Base-by-base conservation (phyloP, 2,797 vertebrate genomes). In the Fringilla coelebs region DNA sequence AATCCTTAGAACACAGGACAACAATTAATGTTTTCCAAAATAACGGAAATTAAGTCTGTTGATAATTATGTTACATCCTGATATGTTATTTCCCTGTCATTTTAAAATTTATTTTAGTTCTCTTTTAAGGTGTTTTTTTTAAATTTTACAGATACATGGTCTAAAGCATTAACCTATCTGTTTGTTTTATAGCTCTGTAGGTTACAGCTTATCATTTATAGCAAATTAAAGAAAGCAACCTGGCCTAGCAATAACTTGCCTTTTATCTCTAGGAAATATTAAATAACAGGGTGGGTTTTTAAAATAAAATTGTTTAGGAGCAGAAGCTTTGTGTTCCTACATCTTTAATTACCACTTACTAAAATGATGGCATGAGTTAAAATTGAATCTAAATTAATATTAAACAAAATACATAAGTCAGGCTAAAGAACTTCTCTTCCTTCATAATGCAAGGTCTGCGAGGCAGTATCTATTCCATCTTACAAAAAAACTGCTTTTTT, bases 161-260 rank as follows among this genome's bases (percentile, higher is more conserved):
- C 24, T 71, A 68, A 86, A 82, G 11, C 3, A n/a, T 43, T 72
- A 57, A 46, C 3, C 65, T 63, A 13, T 16, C 16, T 67, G 17
- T 54, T 79, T 76, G 29, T n/a, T 91, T 87, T 57, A 84, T 51
- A 46, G 3, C 18, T 82, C 31, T 62, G 5, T 40, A 17, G 48
- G 26, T 45, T 79, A 55, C 9, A 45, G 26, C 16, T 46, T 66
- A 20, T 62, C 17, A 48, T 85, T 89, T 88, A 49, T 32, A 88
- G 31, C 32, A 80, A 17, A 71, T 62, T 82, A 88, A 76, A 93
- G 54, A 94, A 88, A 89, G 20, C 13, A 94, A 66, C 13, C 16
- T 81, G 26, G n/a, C 29, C 28, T 72, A 62, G 17, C 21, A 85
- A 78, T 46, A 93, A 26, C 11, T 73, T 49, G 7, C 5, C 13